Evolutionary conservation across 2,888 invertebrate species (phyloP), one percentile per base, ranked within the genome.

Genomic region (Ischnus inquisitorius): DNA sequence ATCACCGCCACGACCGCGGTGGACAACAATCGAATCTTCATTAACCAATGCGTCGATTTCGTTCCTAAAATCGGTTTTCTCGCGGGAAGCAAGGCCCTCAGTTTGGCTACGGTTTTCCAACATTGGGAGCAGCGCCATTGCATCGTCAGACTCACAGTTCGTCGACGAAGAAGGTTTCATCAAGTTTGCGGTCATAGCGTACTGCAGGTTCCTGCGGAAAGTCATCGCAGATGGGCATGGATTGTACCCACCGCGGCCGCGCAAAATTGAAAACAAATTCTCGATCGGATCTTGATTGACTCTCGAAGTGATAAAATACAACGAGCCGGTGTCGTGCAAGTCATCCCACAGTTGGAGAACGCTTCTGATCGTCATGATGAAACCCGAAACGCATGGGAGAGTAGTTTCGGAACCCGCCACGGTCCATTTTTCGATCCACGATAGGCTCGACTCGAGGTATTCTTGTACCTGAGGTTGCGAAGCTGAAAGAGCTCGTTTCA

Each of bases 271-370:
- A 84, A 86, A 85, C 12, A 82, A 72, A 69, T 87, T 89, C 71
- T 89, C 88, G 14, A 89, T 46, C 12, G 86, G 77, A 79, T 88
- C 89, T 76, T 86, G 87, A 72, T 85, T 85, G 1, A 86, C 43
- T 19, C 86, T 64, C 10, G 72, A 78, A 41, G 85, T 87, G 8
- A 84, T 62, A 2, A 87, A 57, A 68, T 85, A 88, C 14, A 46
- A 71, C 10, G 75, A 64, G 8, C 81, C 84, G 10, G 79, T 71
- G 19, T 71, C 74, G 77, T 75, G 69, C 75, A 88, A 82, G 19
- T 84, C 68, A 22, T 84, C 62, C 81, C 85, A 88, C 51, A 88
- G 65, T 68, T 79, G 43, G n/a, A 87, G 51, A 75, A 87, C 84
- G 62, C 85, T 71, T 22, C 79, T 85, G 16, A 89, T 82, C 1